These are phyloP conservation scores for Lepidurus couesii DNA, from an alignment of 1,140 invertebrate genomes.

Conservation along the genomic window DNA sequence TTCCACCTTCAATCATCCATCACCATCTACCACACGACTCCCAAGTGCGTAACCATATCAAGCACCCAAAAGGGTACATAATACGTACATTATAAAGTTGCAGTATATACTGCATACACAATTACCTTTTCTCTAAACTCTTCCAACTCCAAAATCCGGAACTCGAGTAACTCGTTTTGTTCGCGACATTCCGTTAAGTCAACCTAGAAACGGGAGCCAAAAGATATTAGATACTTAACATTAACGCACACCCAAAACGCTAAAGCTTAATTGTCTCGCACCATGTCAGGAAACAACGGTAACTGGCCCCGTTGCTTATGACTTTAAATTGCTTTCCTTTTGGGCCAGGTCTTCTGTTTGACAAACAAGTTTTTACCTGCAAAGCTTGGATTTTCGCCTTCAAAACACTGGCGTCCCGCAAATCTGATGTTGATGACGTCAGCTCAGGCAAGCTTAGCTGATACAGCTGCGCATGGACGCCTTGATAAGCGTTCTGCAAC, in stretches of 20 bases:
- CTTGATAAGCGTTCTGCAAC: slow-evolving; percentile 36
- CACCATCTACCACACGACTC: neutral
- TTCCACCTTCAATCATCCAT: neutral
- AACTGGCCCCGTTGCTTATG: too few species aligned
- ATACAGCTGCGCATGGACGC: slow-evolving; percentile 36
- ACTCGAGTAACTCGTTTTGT: slow-evolving; percentile 55
- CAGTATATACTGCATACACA: neutral
- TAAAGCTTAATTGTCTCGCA: too few species aligned
- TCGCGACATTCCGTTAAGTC: slow-evolving; percentile 53
- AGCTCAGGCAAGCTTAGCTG: slow-evolving; percentile 16
- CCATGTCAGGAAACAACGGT: too few species aligned
- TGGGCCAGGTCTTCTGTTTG: too few species aligned
- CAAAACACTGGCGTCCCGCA: neutral
- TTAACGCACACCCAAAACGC: too few species aligned
- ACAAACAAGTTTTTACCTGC: neutral
- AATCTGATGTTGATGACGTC: slow-evolving; percentile 3
- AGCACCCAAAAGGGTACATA: neutral
- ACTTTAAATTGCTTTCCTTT: too few species aligned
- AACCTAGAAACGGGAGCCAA: slow-evolving; percentile 38
- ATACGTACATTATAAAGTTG: too few species aligned
- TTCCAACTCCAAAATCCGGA: slow-evolving; percentile 54
- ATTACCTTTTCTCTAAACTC: slow-evolving; percentile 42
- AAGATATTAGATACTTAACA: neutral
- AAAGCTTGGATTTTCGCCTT: neutral
- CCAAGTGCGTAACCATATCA: neutral